Base-by-base conservation (phyloP, 2,888 invertebrate species). In the Sinopyrophorus schimmeli region DNA sequence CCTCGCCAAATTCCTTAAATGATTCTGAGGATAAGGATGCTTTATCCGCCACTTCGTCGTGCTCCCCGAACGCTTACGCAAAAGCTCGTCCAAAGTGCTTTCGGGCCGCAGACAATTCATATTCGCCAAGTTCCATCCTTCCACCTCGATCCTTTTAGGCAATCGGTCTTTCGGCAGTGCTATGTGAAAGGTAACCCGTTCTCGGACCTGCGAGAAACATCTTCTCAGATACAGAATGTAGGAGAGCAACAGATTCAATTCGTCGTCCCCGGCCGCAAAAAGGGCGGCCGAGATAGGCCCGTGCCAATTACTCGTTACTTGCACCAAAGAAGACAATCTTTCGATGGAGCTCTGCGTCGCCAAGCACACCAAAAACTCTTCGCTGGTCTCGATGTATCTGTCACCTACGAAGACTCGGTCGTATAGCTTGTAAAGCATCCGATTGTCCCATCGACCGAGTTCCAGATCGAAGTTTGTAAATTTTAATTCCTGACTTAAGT, bases 261-360 rank as follows among this genome's bases (percentile, higher is more conserved):
- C 92, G 48, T 84, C 83, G 60, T 87, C 86, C 2, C 87, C 87
- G 7, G 88, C 84, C 0, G 87, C 86, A 68, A 86, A 93, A 0
- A 91, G 78, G 0, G 92, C 89, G 0, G 87, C 80, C 0, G 92
- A 93, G 61, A 94, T 87, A 0, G 92, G 88, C 0, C 92, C 92
- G 4, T 81, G 79, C 92, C 92, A 93, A 62, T 90, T 86, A 32
- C 84, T 81, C 0, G 88, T 86, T 23, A 91, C 88, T 59, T 74
- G 83, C 0, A 89, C 80, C 10, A 93, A 69, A 24, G 91, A 89
- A 56, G 83, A 80, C 5, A 94, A 72, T 52, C 90, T 81, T 63
- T 93, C 93, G 35, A 93, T 77, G 0, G 92, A 92, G 60, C 87
- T 86, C 70, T 93, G 92, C 0, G 92, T 92, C 0, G 92, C 92